Percentiles rank a stretch among this genome's conserved stretches.
Conservation (phyloP, 2,888 invertebrate genomes). For the Andrena marginata region DNA sequence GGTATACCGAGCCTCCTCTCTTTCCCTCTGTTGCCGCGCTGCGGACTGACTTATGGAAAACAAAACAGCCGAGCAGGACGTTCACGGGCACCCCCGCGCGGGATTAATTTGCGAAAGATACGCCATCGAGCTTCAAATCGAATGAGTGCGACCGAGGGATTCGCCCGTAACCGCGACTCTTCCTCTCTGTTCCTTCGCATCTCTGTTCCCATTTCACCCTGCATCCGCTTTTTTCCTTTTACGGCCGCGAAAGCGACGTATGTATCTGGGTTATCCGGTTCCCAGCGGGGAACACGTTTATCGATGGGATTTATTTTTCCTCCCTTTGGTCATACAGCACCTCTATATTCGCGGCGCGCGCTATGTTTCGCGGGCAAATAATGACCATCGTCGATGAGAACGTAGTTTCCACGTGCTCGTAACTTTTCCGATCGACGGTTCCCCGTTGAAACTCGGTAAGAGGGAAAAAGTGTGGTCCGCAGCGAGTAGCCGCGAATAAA, state of each 20-base stretch:
- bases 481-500: neutral
- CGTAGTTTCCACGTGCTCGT: constrained; percentile 23
- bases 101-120: constrained; percentile 64
- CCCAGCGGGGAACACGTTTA: constrained; percentile 28
- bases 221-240: neutral
- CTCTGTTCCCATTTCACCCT: neutral
- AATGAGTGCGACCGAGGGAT: constrained; percentile 40
- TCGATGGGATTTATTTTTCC: constrained; percentile 56
- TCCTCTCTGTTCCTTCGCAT: constrained; percentile 1
- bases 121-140: constrained; percentile 43
- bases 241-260: constrained; percentile 26
- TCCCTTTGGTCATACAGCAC: neutral
- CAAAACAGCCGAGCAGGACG: neutral
- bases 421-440: constrained; percentile 46
- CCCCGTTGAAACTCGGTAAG: constrained; percentile 4
- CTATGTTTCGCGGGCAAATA: constrained; percentile 42
- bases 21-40: constrained; percentile 6
- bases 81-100: constrained; percentile 20
- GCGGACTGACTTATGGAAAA: constrained; percentile 1
- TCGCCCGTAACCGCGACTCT: constrained; percentile 11
- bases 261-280: constrained; percentile 48
- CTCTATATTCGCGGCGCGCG: constrained; percentile 12
- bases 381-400: constrained; percentile 48
- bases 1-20: neutral
- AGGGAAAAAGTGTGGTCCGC: neutral